Evolutionary conservation across 2,888 invertebrate species (phyloP).

Genomic region (Trachelus tabidus): DNA sequence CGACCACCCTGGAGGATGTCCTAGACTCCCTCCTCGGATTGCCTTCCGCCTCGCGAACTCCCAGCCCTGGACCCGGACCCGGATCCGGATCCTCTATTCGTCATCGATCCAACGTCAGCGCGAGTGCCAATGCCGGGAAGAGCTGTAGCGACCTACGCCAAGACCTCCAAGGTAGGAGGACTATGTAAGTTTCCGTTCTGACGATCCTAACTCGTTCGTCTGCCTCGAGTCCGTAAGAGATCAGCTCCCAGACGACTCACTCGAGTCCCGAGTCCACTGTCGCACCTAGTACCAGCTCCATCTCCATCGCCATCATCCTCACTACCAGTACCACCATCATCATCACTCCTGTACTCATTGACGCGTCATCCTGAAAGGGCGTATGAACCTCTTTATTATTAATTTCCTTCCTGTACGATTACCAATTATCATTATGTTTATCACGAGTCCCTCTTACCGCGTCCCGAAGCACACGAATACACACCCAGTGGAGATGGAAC

Average conservation of each 20-base stretch:
- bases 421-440: too few species aligned
- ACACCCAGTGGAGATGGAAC: too few species aligned
- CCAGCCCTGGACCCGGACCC: conserved; percentile 73
- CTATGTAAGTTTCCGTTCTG: conserved; percentile 81
- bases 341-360: too few species aligned
- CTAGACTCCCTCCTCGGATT: conserved; percentile 91
- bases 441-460: too few species aligned
- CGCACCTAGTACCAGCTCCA: too few species aligned
- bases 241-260: too few species aligned
- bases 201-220: conserved; percentile 49
- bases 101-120: conserved; percentile 51
- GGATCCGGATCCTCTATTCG: conserved; percentile 54
- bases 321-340: background rate
- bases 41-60: conserved; percentile 80
- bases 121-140: conserved; percentile 56
- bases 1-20: conserved; percentile 93
- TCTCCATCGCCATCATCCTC: conserved; percentile 14
- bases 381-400: too few species aligned
- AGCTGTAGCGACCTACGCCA: conserved; percentile 64
- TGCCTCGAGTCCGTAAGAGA: conserved; percentile 9
- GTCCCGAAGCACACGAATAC: too few species aligned
- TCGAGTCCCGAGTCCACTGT: too few species aligned
- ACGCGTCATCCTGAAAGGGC: too few species aligned
- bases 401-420: too few species aligned
- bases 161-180: conserved; percentile 76